Evolutionary conservation across 2,113 vertebrate genomes (phyloP), one percentile per base, ranked within the genome.

Genomic region (Mirounga angustirostris): DNA sequence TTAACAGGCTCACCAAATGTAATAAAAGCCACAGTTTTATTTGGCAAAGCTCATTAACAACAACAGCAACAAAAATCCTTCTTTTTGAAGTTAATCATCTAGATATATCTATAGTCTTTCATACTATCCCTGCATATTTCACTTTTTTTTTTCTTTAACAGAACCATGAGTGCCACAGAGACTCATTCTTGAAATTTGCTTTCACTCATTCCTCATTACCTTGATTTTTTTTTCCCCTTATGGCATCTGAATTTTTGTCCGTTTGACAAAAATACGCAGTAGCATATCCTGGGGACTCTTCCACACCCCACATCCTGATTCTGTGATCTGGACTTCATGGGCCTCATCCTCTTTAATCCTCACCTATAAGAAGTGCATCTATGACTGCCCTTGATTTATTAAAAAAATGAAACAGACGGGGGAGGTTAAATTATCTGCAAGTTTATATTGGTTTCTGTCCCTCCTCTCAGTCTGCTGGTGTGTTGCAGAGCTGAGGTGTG

Each of bases 131-230:
- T 36, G 24, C 5, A 14, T 12, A 7, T 80, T 56, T 97, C n/a
- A 67, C 63, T 94, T 69, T 30, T 88, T 59, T 59, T 28, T 80
- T 63, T 2, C 13, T 74, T 88, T 92, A 74, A 74, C 0, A 30
- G 30, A 89, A 58, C 43, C 50, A 36, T 94, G 63, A 19, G 4
- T 85, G 84, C 18, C 21, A 94, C 4, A 52, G 30, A 36, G 52
- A 65, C 43, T 85, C 30, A 89, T 74, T 87, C 83, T 90, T 90
- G 59, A 96, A 90, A 69, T 94, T 59, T 84, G 59, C 30, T 96
- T 58, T 94, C 33, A 86, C 69, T 43, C 63, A 69, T 86, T 83
- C 13, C 58, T 96, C 7, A 56, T 26, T 30, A 22, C 22, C 59
- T 97, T 93, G 16, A 16, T 50, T 74, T 43, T 83, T 56, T 50